A percentile compares a stretch with the other conserved stretches of the same genome.
These are phyloP conservation scores for Thereva unica DNA, from an alignment of 2,888 invertebrate genomes.

Conservation along the genomic window DNA sequence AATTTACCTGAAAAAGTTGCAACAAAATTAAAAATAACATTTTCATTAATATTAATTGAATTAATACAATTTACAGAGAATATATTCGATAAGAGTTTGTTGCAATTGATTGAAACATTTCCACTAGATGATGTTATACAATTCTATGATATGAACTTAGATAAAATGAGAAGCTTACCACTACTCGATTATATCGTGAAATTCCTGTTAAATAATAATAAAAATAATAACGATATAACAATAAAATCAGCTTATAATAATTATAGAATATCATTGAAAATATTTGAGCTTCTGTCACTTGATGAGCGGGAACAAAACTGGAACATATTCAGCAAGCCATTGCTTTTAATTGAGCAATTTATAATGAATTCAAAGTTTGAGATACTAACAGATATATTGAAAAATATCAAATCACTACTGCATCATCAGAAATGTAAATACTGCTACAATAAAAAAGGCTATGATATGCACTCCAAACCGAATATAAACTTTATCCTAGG, in stretches of 20 bases:
- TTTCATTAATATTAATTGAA: slow-evolving; percentile 49
- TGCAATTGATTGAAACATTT: slow-evolving; percentile 65
- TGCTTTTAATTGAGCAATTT: slow-evolving; percentile 80
- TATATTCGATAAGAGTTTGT: slow-evolving; percentile 44
- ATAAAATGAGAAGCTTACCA: slow-evolving; percentile 65
- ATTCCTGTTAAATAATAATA: slow-evolving; percentile 61
- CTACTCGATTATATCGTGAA: slow-evolving; percentile 68
- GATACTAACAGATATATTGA: slow-evolving; percentile 64
- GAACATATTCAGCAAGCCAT: slow-evolving; percentile 69
- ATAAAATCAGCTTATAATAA: slow-evolving; percentile 62
- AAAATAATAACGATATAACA: slow-evolving; percentile 53
- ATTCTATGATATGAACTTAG: slow-evolving; percentile 67
- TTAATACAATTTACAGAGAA: slow-evolving; percentile 48
- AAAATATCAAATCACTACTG: slow-evolving; percentile 6
- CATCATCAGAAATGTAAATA: slow-evolving; percentile 46
- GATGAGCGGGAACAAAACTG: slow-evolving; percentile 66
- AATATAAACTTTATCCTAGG: slow-evolving; percentile 3
- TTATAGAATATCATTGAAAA: slow-evolving; percentile 69
- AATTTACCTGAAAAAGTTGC: slow-evolving; percentile 52
- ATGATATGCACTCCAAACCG: slow-evolving; percentile 45
- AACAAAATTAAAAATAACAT: slow-evolving; percentile 24
- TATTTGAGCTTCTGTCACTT: slow-evolving; percentile 65
- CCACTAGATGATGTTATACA: slow-evolving; percentile 64
- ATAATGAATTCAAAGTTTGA: slow-evolving; percentile 85
- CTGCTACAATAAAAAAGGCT: slow-evolving; percentile 53